Percentiles rank a stretch among this genome's conserved stretches.
Conservation (phyloP, 2,888 invertebrate genomes). For the Protodeltote pygarga region DNA sequence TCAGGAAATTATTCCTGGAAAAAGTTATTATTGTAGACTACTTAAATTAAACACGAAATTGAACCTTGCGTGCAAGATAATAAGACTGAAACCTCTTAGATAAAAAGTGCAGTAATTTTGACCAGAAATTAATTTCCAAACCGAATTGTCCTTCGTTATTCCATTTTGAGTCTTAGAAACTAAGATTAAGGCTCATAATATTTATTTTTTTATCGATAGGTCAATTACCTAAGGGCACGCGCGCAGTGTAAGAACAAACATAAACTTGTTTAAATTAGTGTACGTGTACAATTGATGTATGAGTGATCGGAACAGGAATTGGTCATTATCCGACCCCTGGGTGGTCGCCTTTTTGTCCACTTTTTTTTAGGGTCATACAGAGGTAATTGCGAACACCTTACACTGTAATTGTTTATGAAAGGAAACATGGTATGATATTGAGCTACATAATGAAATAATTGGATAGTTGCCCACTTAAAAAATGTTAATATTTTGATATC, state of each 20-base stretch:
- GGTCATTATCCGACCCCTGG: constrained; percentile 56
- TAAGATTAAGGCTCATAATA: constrained; percentile 31
- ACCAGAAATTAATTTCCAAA: constrained; percentile 50
- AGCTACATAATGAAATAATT: constrained; percentile 24
- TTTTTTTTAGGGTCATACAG: constrained; percentile 32
- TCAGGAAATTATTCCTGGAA: constrained; percentile 46
- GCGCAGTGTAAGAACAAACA: constrained; percentile 43
- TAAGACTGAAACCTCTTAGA: constrained; percentile 21
- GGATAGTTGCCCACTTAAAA: constrained; percentile 6
- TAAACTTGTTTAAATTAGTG: constrained; percentile 39
- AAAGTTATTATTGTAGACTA: constrained; percentile 26
- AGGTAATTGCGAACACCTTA: constrained; percentile 36
- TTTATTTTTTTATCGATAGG: constrained; percentile 42
- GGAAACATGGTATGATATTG: constrained; percentile 24
- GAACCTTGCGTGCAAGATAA: constrained; percentile 6
- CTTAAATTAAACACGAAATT: constrained; percentile 16
- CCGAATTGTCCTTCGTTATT: constrained; percentile 26
- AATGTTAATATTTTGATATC: neutral
- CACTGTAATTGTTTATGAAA: constrained; percentile 38
- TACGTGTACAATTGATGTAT: constrained; percentile 39
- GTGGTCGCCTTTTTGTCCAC: constrained; percentile 38
- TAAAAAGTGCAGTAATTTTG: constrained; percentile 36
- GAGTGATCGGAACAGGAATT: constrained; percentile 51
- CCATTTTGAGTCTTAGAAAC: constrained; percentile 27
- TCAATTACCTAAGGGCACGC: constrained; percentile 62